Evolutionary conservation across 2,113 vertebrate genomes (phyloP).

Genomic region (Lepus europaeus): DNA sequence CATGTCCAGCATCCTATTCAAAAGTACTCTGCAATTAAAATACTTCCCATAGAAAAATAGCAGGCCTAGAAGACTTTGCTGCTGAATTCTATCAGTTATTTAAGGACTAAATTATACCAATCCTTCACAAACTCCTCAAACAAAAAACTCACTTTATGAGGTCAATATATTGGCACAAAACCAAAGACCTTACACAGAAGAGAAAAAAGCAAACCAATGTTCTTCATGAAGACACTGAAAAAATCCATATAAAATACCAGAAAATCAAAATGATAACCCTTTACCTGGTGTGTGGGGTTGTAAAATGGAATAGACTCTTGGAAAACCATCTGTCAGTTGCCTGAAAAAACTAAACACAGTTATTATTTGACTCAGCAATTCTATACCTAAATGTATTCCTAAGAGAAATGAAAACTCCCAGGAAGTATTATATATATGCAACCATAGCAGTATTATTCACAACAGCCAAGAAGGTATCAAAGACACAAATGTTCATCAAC

Average conservation of each 20-base stretch:
- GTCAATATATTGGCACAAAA: not conserved
- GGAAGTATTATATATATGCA: not conserved
- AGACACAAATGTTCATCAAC: not conserved
- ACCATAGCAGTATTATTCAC: not conserved
- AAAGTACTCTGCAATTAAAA: not conserved
- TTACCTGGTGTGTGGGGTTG: not conserved
- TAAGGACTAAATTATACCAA: not conserved
- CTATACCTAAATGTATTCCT: not conserved
- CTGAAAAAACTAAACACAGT: not conserved
- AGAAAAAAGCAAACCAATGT: not conserved
- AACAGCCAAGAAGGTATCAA: not conserved
- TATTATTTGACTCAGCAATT: not conserved
- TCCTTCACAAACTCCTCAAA: not conserved
- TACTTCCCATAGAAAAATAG: not conserved
- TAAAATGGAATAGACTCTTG: not conserved
- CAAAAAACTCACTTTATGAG: not conserved
- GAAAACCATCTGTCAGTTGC: not conserved
- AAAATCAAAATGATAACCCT: conserved; percentile 4
- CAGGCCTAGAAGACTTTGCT: not conserved
- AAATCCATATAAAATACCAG: not conserved
- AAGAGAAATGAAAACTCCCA: not conserved
- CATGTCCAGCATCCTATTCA: not conserved
- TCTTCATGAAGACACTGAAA: not conserved
- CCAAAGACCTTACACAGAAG: not conserved
- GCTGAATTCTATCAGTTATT: not conserved